Base-by-base conservation (phyloP, 2,797 vertebrate genomes). In the Rhabdomys pumilio region DNA sequence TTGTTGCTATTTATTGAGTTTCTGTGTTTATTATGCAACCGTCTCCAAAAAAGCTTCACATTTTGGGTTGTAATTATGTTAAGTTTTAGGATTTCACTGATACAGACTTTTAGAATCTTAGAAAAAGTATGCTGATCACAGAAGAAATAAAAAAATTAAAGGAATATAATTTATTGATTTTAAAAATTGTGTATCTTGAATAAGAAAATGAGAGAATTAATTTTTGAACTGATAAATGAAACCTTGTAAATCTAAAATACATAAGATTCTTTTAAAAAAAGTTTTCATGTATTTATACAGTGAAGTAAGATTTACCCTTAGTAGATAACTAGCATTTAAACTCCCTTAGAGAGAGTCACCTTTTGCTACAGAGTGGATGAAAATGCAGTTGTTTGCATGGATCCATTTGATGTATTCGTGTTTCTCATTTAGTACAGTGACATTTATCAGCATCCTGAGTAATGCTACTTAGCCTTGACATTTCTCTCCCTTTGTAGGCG, bases 401-500 rank as follows among this genome's bases (percentile, higher is more conserved):
- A 88, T 87, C n/a, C 31, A 75, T 88, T 97, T 97, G 94, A 72
- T 38, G 31, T 96, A 75, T 91, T 91, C 95, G 4, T 0, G 6
- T 41, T 63, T 63, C 1, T 2, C 1, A 41, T 2, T 41, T 97
- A 53, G 55, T 95, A 31, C 89, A 93, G 20, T 14, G 92, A 86
- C 65, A 95, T 50, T 24, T 94, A 14, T 93, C n/a, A 65, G 44
- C 5, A 14, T 77, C 87, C 29, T 41, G 29, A 86, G n/a, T 84
- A 73, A 93, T 95, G 34, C 92, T 75, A 95, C 0, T 96, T 92
- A 80, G 61, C 8, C 14, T 97, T 53, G 59, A 88, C 69, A 63
- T 96, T 93, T 97, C 7, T 83, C 0, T 97, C 81, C 38, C 96
- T 19, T 97, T 98, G 15, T 96, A 99, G 99, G 98, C 99, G 99